phyloP scores from a whole-genome alignment of 2,113 vertebrate species.

The Tetrao urogallus region DNA sequence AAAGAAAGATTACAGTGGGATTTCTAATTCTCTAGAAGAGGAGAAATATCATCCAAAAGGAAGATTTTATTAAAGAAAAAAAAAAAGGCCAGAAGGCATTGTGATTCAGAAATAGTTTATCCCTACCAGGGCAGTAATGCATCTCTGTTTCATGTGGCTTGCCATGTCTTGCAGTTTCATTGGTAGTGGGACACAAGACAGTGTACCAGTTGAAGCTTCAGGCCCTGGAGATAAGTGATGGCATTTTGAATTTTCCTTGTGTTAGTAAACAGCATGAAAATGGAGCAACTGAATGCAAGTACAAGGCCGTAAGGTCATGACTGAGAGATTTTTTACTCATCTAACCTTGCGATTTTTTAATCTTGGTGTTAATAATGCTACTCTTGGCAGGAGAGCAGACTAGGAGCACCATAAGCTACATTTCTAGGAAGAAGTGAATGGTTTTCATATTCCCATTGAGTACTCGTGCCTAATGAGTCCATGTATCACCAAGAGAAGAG shows the following conservation, averaged over 20 bases:
- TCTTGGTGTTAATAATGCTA: background rate
- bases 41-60: background rate
- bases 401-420: background rate
- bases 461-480: background rate
- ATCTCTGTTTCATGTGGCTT: background rate
- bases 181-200: background rate
- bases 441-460: background rate
- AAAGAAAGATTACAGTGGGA: background rate
- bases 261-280: background rate
- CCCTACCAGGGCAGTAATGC: background rate
- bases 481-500: background rate
- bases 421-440: constrained; percentile 21
- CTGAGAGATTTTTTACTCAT: fast-evolving
- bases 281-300: background rate
- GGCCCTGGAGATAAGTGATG: background rate
- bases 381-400: background rate
- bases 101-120: fast-evolving
- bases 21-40: background rate
- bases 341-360: background rate
- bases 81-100: background rate
- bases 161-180: fast-evolving
- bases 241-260: background rate
- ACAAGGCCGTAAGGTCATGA: background rate
- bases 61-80: background rate
- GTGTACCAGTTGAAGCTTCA: background rate